Conservation (phyloP, 2,888 invertebrate species). For the Byasa hedistus region DNA sequence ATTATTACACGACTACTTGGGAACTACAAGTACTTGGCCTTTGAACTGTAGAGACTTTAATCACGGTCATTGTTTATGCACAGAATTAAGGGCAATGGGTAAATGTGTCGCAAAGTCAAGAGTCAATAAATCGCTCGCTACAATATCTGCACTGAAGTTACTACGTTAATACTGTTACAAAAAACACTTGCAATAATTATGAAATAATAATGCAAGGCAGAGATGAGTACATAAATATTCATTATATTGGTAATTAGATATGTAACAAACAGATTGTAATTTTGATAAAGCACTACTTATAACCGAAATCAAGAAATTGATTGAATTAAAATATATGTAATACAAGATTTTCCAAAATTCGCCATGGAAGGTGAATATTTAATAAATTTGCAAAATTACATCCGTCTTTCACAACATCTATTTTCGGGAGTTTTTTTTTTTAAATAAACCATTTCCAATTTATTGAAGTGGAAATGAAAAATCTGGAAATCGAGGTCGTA, state of each 20-base stretch:
- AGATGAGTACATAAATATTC: not conserved
- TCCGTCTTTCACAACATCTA: too few species aligned
- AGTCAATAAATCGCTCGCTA: constrained; percentile 19
- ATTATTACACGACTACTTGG: not conserved
- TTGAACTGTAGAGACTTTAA: constrained; percentile 9
- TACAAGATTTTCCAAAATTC: not conserved
- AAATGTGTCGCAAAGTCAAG: constrained; percentile 25
- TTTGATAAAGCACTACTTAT: not conserved
- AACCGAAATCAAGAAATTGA: not conserved
- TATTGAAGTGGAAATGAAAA: not conserved
- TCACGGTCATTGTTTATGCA: constrained; percentile 21
- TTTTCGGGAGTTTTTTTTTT: too few species aligned
- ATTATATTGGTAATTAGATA: not conserved
- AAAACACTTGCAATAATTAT: not conserved
- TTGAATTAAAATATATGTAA: not conserved
- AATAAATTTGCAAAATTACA: too few species aligned
- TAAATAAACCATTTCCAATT: too few species aligned
- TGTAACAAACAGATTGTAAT: not conserved
- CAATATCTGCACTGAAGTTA: constrained; percentile 1
- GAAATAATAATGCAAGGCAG: not conserved
- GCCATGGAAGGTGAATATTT: too few species aligned
- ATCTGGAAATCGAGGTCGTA: not conserved
- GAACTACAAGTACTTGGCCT: not conserved
- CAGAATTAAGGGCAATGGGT: constrained; percentile 23
- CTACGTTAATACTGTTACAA: not conserved